A percentile compares a stretch with the other conserved stretches of the same genome.
phyloP scores from a whole-genome alignment of 2,888 invertebrate species.

The Sclerodermus sp. region DNA sequence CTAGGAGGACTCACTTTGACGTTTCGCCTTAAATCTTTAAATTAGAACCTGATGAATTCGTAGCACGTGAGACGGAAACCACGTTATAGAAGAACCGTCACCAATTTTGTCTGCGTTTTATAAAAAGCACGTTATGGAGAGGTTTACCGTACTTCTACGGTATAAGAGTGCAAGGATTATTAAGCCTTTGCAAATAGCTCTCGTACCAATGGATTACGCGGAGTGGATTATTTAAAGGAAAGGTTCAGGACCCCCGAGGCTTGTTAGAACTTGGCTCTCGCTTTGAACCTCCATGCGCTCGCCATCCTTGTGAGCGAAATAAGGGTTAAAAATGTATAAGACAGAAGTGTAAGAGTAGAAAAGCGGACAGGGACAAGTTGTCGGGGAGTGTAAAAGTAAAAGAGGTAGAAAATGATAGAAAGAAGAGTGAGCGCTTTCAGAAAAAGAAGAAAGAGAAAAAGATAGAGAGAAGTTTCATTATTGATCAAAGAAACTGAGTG shows the following conservation, averaged over 20 bases:
- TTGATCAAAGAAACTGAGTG: conserved; percentile 46
- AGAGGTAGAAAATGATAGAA: neutral
- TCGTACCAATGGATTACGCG: conserved; percentile 26
- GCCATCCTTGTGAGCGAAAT: conserved; percentile 25
- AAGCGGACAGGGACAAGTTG: conserved; percentile 17
- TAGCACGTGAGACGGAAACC: no score
- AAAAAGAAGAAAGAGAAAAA: conserved; percentile 11
- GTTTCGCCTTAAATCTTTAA: no score
- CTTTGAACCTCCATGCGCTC: conserved; percentile 31
- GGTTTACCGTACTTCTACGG: no score
- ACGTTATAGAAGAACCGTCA: no score
- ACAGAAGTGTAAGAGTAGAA: conserved; percentile 16
- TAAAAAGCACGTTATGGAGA: no score
- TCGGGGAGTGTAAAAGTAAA: conserved; percentile 1
- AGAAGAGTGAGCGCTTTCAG: neutral
- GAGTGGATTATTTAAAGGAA: conserved; percentile 38
- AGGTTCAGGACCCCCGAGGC: conserved; percentile 24
- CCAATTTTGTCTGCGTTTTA: no score
- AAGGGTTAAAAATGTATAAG: conserved; percentile 44
- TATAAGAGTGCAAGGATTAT: no score
- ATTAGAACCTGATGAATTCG: no score
- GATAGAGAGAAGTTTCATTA: conserved; percentile 40
- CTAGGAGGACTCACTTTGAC: no score
- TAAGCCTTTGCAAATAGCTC: conserved; percentile 22
- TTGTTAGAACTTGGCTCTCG: conserved; percentile 39